Base-by-base conservation (phyloP, 2,888 invertebrate species). In the Vanessa cardui region DNA sequence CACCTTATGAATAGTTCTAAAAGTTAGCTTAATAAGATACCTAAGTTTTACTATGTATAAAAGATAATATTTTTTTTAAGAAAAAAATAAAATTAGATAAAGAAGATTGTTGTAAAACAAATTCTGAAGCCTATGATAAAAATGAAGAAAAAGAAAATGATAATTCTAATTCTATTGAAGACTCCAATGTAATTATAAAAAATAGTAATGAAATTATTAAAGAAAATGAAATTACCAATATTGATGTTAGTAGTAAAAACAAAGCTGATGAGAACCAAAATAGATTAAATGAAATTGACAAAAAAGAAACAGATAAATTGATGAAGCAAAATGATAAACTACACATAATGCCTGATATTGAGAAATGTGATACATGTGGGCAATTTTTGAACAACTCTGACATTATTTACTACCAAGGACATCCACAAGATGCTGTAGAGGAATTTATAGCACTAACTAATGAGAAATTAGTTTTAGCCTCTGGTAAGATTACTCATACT, bases 401-500 rank as follows among this genome's bases (percentile, higher is more conserved):
- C 72, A 83, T 92, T 33, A 85, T 91, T 69, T 93, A 95, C 52
- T 97, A 95, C 81, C 94, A 94, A 77, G 97, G 97, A n/a, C 96
- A 96, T 84, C 96, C 96, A 56, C 95, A 95, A 76, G 93, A 95
- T 84, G 95, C 97, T 61, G 94, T 95, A 60, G 96, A 97, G 80
- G 97, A 97, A 85, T 95, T 94, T 81, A 92, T 96, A 71, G 96
- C 96, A 21, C 91, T 97, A 70, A 96, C 95, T 16, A 94, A 96
- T 91, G 95, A 96, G 49, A 95, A 94, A 82, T 86, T 97, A 71
- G 94, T 95, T 20, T 85, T 97, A 68, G 95, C 96, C 77, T 95
- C 95, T 74, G 96, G 96, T 78, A 92, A 94, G 74, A 72, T 58
- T 26, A 44, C 16, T 44, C 1, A 20, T 65, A 26, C 12, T 12